phyloP scores from a whole-genome alignment of 2,113 vertebrate species.

The Polyodon spathula region DNA sequence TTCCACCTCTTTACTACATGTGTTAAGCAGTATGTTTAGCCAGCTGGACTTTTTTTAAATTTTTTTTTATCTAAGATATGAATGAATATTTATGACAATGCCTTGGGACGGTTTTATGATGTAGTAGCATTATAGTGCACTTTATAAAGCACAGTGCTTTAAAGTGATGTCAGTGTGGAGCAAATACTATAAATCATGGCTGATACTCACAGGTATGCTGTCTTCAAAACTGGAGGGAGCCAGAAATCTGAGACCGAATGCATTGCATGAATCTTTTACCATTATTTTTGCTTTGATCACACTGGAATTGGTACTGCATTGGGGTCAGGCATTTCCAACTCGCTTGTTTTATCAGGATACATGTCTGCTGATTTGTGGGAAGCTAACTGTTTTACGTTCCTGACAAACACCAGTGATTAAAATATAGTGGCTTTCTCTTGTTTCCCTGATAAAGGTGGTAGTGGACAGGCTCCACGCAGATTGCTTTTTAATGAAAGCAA shows the following conservation, averaged over 20 bases:
- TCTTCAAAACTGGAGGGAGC: constrained; percentile 1
- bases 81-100: constrained; percentile 9
- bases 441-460: constrained; percentile 74
- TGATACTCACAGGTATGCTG: background rate
- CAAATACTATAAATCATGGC: constrained; percentile 10
- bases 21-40: background rate
- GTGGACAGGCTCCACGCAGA: constrained; percentile 77
- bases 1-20: background rate
- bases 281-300: constrained; percentile 61
- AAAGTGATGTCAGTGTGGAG: constrained; percentile 8
- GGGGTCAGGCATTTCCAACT: constrained; percentile 55
- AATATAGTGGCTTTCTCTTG: constrained; percentile 75
- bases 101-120: background rate
- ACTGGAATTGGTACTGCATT: constrained; percentile 54
- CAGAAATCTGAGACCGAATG: constrained; percentile 42
- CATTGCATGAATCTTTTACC: constrained; percentile 59
- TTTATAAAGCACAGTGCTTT: constrained; percentile 9
- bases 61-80: background rate
- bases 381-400: constrained; percentile 77
- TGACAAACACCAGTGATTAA: constrained; percentile 83
- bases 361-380: constrained; percentile 81
- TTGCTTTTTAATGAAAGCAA: constrained; percentile 84
- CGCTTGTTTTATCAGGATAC: constrained; percentile 75
- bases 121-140: constrained; percentile 3
- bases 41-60: background rate